Conservation (phyloP, 2,113 vertebrate species). For the Alces alces region DNA sequence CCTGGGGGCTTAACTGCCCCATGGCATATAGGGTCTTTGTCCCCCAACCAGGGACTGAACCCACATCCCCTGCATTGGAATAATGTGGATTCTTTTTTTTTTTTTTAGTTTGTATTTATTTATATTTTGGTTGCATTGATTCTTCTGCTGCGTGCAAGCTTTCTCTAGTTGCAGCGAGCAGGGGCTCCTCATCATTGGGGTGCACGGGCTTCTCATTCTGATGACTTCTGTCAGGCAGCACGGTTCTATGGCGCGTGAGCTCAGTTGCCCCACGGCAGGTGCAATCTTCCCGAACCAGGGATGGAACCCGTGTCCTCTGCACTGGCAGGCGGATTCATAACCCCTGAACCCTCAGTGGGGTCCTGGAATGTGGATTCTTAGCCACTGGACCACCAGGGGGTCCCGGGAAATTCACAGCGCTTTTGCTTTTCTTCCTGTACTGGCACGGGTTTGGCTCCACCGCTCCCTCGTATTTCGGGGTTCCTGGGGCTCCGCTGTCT, state of each 20-base stretch:
- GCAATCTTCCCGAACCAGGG: not conserved
- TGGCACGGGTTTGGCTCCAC: not conserved
- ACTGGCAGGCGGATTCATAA: not conserved
- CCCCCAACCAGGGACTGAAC: not conserved
- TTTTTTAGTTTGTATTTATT: not conserved
- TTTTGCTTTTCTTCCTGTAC: not conserved
- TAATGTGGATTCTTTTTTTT: not conserved
- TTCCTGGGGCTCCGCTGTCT: fast-evolving
- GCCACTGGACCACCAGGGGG: not conserved
- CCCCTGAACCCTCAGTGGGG: not conserved
- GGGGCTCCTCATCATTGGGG: not conserved
- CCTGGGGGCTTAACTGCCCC: not conserved
- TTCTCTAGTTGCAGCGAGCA: not conserved
- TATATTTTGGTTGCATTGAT: not conserved
- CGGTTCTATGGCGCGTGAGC: not conserved
- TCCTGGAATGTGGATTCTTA: not conserved
- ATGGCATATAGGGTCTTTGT: not conserved
- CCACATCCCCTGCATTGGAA: not conserved
- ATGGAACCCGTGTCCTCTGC: not conserved
- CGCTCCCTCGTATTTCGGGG: not conserved
- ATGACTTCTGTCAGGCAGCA: fast-evolving
- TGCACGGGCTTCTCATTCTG: not conserved
- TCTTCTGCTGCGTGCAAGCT: not conserved
- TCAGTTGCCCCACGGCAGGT: not conserved
- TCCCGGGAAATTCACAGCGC: not conserved